These are phyloP conservation scores for Myiotriccus ornatus DNA, from an alignment of 2,797 vertebrate species.

Conservation along the genomic window DNA sequence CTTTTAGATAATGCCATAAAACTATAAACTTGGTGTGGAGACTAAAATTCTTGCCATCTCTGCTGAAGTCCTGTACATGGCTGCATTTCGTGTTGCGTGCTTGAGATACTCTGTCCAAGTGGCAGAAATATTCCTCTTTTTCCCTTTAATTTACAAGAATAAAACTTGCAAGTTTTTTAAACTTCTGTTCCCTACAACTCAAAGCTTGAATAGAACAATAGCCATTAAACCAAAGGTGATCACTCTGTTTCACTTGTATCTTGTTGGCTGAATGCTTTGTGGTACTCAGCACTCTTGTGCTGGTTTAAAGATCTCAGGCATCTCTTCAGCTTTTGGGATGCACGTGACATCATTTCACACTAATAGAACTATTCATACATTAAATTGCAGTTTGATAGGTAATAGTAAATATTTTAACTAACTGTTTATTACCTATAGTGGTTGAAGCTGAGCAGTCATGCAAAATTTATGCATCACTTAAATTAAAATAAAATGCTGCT, in stretches of 20 bases:
- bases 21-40: background rate
- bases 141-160: background rate
- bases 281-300: background rate
- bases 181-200: background rate
- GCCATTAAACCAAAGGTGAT: background rate
- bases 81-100: background rate
- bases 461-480: slow-evolving; percentile 4
- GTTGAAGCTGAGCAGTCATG: background rate
- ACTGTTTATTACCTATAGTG: background rate
- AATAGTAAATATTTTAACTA: background rate
- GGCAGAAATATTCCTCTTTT: background rate
- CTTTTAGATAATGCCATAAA: background rate
- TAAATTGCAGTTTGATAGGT: background rate
- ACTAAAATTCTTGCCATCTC: background rate
- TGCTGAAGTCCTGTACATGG: background rate
- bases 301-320: background rate
- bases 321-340: background rate
- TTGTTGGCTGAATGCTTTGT: background rate
- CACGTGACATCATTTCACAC: background rate
- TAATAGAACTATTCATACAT: background rate
- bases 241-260: background rate
- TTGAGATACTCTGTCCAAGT: background rate
- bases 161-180: background rate
- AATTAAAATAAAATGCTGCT: slow-evolving; percentile 15
- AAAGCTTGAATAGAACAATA: background rate